phyloP scores from a whole-genome alignment of 2,888 invertebrate genomes.

The Metallyticus violacea region DNA sequence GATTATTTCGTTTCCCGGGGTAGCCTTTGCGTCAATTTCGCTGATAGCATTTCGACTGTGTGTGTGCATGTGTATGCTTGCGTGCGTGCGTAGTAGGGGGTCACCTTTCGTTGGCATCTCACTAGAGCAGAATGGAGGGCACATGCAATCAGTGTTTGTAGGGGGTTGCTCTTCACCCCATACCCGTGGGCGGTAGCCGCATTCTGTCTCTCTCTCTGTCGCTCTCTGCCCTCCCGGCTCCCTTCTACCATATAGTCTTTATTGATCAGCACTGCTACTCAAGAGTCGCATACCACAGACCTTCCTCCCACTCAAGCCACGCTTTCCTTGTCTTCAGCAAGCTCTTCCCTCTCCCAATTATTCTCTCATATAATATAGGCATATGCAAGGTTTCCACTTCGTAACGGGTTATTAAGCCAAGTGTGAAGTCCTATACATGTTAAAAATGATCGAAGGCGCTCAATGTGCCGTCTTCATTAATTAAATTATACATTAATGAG shows the following conservation, averaged over 20 bases:
- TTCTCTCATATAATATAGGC: background rate
- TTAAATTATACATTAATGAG: too few relatives aligned
- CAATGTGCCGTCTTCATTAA: too few relatives aligned
- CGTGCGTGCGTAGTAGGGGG: too few relatives aligned
- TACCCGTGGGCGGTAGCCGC: slow-evolving; percentile 7
- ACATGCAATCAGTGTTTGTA: slow-evolving; percentile 1
- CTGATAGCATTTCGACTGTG: background rate
- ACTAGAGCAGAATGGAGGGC: background rate
- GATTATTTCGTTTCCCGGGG: background rate
- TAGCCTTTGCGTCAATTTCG: background rate
- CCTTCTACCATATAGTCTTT: background rate
- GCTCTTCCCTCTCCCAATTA: background rate
- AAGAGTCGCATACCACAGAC: background rate
- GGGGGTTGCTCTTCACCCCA: background rate
- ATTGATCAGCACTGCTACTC: slow-evolving; percentile 13
- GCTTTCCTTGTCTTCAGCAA: too few relatives aligned
- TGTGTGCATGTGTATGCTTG: too few relatives aligned
- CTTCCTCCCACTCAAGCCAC: too few relatives aligned
- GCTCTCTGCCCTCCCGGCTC: too few relatives aligned
- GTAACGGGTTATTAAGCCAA: too few relatives aligned
- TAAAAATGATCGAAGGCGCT: too few relatives aligned
- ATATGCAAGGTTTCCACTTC: too few relatives aligned
- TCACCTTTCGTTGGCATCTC: background rate
- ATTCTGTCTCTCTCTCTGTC: background rate
- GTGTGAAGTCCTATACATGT: too few relatives aligned